Base-by-base conservation (phyloP, 2,888 invertebrate genomes). In the Rosalia funebris region DNA sequence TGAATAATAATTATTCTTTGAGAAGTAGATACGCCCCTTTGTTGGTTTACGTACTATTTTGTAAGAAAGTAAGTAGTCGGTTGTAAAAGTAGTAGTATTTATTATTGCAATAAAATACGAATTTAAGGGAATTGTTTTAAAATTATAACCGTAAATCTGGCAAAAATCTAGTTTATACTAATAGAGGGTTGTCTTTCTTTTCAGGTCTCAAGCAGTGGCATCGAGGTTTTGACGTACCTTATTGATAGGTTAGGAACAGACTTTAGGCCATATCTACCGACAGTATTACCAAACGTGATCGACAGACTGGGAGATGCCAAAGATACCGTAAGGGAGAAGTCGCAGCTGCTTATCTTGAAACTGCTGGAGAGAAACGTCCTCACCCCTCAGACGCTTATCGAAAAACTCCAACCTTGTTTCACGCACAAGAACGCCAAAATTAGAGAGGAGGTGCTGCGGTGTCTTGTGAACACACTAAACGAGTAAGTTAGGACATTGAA, bases 351-450 rank as follows among this genome's bases (percentile, higher is more conserved):
- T 61, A 81, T 93, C 65, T 82, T 89, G 62, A 91, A 90, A 79
- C 82, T 92, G 66, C 87, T 92, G 85, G 89, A 90, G 80, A 86
- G 88, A 66, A 88, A 88, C 62, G 90, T 90, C 62, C 82, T 89
- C 70, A 80, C 84, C 62, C 90, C 88, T 62, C 90, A 92, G 79
- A 83, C 85, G 70, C 83, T 93, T 58, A 84, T 92, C 69, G 93
- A 94, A 69, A 88, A 89, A 77, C 83, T 93, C 60, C 83, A 84
- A 45, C 86, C 86, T 50, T 84, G 85, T 68, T 86, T 96, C 75
- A 85, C 87, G 71, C 96, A 97, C 83, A 96, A 96, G 83, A 95
- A 96, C 80, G 91, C 94, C 74, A 94, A 95, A 84, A 91, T 97
- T 31, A 83, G 96, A 53, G 96, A 97, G 77, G 96, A 96, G 81